phyloP scores from a whole-genome alignment of 1,140 invertebrate species.

The Drosophila kohkoa region DNA sequence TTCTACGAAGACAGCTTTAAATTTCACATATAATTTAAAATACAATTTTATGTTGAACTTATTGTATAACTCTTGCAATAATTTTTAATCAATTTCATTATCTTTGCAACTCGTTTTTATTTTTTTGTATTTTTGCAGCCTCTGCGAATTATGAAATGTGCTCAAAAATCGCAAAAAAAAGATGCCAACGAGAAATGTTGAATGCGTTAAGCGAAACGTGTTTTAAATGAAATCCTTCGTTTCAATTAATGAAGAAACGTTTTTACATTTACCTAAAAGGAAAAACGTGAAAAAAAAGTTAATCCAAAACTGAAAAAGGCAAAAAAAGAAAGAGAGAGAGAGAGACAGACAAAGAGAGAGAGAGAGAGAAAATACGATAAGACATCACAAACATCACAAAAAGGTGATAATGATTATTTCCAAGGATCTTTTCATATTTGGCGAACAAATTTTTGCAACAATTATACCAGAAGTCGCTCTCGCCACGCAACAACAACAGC shows the following conservation, averaged over 20 bases:
- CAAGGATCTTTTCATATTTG: conserved; percentile 84
- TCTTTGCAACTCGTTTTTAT: conserved; percentile 40
- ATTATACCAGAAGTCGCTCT: conserved; percentile 80
- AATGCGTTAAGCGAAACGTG: conserved; percentile 61
- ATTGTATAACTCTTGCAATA: conserved; percentile 27
- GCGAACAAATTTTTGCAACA: conserved; percentile 84
- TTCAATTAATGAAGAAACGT: conserved; percentile 49
- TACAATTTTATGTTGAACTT: not conserved
- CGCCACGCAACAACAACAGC: conserved; percentile 59
- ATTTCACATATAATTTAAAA: not conserved
- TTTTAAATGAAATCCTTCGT: conserved; percentile 48
- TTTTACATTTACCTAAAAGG: conserved; percentile 57
- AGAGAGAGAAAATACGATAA: conserved; percentile 28
- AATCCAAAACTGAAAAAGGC: conserved; percentile 25
- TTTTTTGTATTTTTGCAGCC: conserved; percentile 19
- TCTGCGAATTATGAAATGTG: conserved; percentile 71
- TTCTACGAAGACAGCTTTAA: not conserved
- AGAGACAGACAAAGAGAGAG: too few relatives aligned
- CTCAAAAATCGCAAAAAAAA: conserved; percentile 48
- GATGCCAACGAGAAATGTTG: conserved; percentile 55
- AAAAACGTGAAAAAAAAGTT: conserved; percentile 34
- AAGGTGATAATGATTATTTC: conserved; percentile 84
- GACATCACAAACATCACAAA: conserved; percentile 62
- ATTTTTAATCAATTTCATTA: conserved; percentile 35
- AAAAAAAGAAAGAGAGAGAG: not conserved